A percentile compares a stretch with the other conserved stretches of the same genome.
Conservation (phyloP, 2,113 vertebrate genomes). For the Raja brachyura region DNA sequence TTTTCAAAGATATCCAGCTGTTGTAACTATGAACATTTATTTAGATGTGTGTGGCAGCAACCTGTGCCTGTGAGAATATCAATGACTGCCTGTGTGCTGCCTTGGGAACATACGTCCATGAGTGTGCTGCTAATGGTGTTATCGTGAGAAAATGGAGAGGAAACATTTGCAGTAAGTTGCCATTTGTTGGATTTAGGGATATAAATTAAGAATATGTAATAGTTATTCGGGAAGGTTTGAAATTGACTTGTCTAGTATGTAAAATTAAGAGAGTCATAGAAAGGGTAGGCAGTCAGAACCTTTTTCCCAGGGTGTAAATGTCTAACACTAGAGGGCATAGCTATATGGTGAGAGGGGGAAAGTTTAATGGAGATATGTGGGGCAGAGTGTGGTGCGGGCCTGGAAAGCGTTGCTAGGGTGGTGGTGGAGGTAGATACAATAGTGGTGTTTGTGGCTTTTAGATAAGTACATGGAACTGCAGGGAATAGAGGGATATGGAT, state of each 20-base stretch:
- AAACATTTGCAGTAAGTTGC: slow-evolving; percentile 46
- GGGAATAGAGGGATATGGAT: no score
- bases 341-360: no score
- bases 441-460: no score
- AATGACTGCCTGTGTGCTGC: slow-evolving; percentile 46
- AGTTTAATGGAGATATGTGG: no score
- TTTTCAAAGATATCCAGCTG: not conserved
- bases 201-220: not conserved
- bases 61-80: slow-evolving; percentile 47
- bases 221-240: not conserved
- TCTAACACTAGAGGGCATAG: no score
- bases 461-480: no score
- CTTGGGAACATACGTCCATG: slow-evolving; percentile 51
- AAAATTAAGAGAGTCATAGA: no score
- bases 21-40: slow-evolving; percentile 37
- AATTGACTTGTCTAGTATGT: not conserved
- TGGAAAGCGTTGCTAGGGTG: no score
- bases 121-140: slow-evolving; percentile 47
- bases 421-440: no score
- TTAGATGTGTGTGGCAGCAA: slow-evolving; percentile 51
- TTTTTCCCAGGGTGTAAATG: no score
- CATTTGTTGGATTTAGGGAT: not conserved
- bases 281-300: no score
- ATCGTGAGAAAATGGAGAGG: slow-evolving; percentile 45
- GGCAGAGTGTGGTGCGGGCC: no score